Base-by-base conservation (phyloP, 2,113 vertebrate genomes). In the Spermophilus dauricus region DNA sequence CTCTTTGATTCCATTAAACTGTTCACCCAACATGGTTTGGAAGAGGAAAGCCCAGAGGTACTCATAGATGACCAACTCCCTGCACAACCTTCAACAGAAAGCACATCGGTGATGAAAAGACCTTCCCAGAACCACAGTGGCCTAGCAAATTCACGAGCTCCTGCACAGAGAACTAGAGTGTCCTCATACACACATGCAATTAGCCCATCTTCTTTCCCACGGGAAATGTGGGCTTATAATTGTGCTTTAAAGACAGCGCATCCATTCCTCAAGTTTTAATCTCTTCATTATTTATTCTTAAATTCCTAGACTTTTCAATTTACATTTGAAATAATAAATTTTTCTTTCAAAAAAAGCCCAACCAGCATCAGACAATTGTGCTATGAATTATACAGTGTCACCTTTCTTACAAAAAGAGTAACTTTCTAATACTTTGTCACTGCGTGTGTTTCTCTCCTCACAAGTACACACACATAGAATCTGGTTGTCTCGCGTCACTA, bases 401-500 rank as follows among this genome's bases (percentile, higher is more conserved):
- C 53, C 63, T 70, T 84, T 53, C 53, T 81, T 80, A 73, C 58
- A 16, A 42, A 89, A 93, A 91, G 39, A 65, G 56, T 48, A 8
- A 5, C 20, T 17, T 24, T 70, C 42, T 70, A 28, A 63, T 20
- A 24, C 61, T 24, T 22, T 28, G 61, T 14, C 78, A 4, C 30
- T 12, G 32, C 20, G 56, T 24, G 56, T 51, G 48, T 51, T 4
- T 32, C 18, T 76, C 72, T 24, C 30, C 5, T 12, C 51, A 39
- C 7, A 69, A 42, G 7, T 34, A 14, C 9, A 51, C 4, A 30
- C 24, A 73, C n/a, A 80, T 8, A n/a, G 11, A 69, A 28, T 53
- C 82, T 96, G 30, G 78, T 78, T 96, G 30, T 94, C 97, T 88
- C 53, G 8, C 22, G 5, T 92, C 87, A 91, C 86, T 86, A 97